Percentiles rank a stretch among this genome's conserved stretches.
phyloP scores from a whole-genome alignment of 1,140 invertebrate species.

The Meloidogyne exigua region DNA sequence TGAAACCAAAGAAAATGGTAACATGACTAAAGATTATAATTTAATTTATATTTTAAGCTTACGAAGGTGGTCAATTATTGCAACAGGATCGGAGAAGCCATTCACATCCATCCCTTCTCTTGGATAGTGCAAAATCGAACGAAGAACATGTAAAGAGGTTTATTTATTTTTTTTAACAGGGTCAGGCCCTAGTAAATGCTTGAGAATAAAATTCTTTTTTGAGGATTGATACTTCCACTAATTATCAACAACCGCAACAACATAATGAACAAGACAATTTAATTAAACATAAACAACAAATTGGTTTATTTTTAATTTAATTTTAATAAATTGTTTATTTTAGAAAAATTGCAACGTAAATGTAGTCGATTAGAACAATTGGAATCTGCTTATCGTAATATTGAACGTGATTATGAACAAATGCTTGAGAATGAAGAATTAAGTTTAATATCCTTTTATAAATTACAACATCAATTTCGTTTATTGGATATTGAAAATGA shows the following conservation, averaged over 20 bases:
- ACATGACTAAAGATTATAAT: too few species aligned
- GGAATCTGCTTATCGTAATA: conserved; percentile 31
- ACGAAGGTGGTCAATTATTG: too few species aligned
- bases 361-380: conserved; percentile 33
- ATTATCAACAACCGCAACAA: background rate
- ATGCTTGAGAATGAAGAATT: conserved; percentile 72
- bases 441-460: conserved; percentile 76
- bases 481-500: conserved; percentile 69
- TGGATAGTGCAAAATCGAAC: background rate
- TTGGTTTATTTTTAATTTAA: background rate
- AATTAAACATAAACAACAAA: background rate
- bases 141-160: background rate
- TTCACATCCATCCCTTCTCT: conserved; percentile 12
- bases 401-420: conserved; percentile 44
- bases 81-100: background rate
- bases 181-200: background rate
- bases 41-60: background rate
- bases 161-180: background rate
- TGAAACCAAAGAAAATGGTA: background rate
- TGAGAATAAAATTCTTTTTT: too few species aligned
- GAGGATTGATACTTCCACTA: background rate
- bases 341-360: conserved; percentile 26
- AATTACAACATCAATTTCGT: conserved; percentile 79
- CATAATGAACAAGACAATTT: background rate
- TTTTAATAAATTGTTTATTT: background rate